Percentiles rank a stretch among this genome's conserved stretches.
These are phyloP conservation scores for Drosophila mauritiana DNA, from an alignment of 1,140 invertebrate genomes.

Conservation along the genomic window DNA sequence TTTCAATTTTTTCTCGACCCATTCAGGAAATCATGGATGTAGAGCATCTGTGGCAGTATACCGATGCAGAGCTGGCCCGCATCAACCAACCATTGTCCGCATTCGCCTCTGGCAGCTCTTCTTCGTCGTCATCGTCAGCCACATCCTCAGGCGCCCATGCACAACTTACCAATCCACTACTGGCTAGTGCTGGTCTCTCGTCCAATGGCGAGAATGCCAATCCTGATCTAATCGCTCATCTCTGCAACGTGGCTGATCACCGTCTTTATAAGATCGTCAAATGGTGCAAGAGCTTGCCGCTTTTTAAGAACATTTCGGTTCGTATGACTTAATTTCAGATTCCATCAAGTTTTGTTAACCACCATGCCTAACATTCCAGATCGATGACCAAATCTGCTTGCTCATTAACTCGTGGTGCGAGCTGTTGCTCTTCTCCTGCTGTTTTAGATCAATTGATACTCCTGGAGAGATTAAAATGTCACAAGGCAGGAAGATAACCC, in stretches of 20 bases:
- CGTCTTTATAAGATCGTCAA: slow-evolving; percentile 98
- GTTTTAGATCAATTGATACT: slow-evolving; percentile 93
- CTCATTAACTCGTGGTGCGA: slow-evolving; percentile 99
- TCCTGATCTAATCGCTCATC: slow-evolving; percentile 93
- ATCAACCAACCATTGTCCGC: slow-evolving; percentile 85
- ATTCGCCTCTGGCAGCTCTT: slow-evolving; percentile 72
- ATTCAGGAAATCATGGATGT: slow-evolving; percentile 96
- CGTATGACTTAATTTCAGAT: slow-evolving; percentile 59
- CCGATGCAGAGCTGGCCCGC: slow-evolving; percentile 88
- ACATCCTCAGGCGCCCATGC: slow-evolving; percentile 30
- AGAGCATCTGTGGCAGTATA: slow-evolving; percentile 96
- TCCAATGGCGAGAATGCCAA: slow-evolving; percentile 88
- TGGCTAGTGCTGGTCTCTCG: slow-evolving; percentile 87
- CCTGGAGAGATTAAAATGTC: slow-evolving; percentile 94
- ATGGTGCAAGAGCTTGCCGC: slow-evolving; percentile 98
- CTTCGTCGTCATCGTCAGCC: slow-evolving; percentile 61
- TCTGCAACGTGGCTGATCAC: slow-evolving; percentile 97
- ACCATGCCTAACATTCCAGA: slow-evolving; percentile 86
- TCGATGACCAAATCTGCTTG: slow-evolving; percentile 98
- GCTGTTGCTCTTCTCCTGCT: slow-evolving; percentile 95
- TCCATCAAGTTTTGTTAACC: background rate
- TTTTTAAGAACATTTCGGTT: slow-evolving; percentile 98
- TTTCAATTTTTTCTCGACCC: too few species aligned
- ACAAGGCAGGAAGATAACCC: slow-evolving; percentile 90
- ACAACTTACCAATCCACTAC: slow-evolving; percentile 87